Conservation (phyloP, 35 echinoderm and acorn worm species). For the Ophiothrix spiculata region DNA sequence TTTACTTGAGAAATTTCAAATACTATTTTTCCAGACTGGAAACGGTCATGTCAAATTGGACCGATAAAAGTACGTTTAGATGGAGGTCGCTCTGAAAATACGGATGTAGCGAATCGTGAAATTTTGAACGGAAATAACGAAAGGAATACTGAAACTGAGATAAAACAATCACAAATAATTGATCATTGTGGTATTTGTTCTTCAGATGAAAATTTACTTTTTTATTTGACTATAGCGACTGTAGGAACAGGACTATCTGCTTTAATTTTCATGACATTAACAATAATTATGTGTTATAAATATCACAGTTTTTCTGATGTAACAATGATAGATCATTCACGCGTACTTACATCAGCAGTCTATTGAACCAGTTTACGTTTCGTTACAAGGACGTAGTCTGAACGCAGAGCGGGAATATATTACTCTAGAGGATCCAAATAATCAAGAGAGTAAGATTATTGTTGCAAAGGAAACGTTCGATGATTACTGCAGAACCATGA, state of each 20-base stretch:
- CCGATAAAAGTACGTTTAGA: background rate
- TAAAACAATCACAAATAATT: too few relatives aligned
- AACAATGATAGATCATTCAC: background rate
- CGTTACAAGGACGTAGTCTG: background rate
- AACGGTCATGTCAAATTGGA: background rate
- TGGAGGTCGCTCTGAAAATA: background rate
- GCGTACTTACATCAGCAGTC: background rate
- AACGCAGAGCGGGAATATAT: background rate
- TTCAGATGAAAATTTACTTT: background rate
- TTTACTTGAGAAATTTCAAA: background rate
- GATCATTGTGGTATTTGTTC: too few relatives aligned
- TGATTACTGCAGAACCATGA: background rate
- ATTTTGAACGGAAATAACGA: background rate
- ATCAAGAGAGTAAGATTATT: background rate
- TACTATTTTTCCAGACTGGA: background rate
- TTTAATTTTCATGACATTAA: background rate
- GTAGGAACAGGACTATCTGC: background rate
- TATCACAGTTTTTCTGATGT: background rate
- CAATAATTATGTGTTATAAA: background rate
- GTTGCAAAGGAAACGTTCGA: background rate
- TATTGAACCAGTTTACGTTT: background rate
- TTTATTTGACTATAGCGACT: background rate
- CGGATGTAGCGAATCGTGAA: background rate
- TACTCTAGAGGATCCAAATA: constrained; percentile 3
- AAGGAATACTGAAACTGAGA: background rate